A percentile compares a stretch with the other conserved stretches of the same genome.
Conservation (phyloP, 2,797 vertebrate species). For the Sebastiscus tertius region DNA sequence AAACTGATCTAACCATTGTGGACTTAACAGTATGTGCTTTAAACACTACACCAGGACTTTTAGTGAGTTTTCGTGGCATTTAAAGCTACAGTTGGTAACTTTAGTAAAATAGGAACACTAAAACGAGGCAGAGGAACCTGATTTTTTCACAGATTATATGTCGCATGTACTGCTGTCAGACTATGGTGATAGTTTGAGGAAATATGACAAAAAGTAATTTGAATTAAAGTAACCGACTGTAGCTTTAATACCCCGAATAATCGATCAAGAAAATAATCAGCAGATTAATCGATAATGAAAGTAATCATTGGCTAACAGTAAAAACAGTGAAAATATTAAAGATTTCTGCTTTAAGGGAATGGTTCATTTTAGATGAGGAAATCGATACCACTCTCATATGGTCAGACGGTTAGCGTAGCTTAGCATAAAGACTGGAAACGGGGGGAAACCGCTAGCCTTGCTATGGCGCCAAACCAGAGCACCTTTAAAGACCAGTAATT, state of each 20-base stretch:
- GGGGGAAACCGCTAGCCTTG: background rate
- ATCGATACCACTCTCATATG: background rate
- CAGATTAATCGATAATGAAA: background rate
- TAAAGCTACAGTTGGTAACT: too few species aligned
- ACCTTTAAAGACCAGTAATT: background rate
- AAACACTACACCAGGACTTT: too few species aligned
- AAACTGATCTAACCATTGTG: background rate
- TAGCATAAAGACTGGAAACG: background rate
- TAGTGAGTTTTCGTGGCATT: too few species aligned
- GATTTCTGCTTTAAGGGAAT: background rate
- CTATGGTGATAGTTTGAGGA: too few species aligned
- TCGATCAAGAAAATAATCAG: background rate
- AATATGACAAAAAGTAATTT: too few species aligned
- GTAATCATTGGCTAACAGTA: background rate
- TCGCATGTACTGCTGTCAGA: too few species aligned
- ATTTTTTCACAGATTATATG: too few species aligned
- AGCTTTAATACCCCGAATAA: background rate
- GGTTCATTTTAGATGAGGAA: background rate
- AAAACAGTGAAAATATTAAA: background rate
- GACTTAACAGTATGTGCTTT: background rate
- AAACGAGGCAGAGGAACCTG: too few species aligned
- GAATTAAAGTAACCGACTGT: too few species aligned
- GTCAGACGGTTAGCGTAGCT: background rate
- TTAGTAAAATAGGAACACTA: too few species aligned
- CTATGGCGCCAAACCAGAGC: background rate